Evolutionary conservation across 2,888 invertebrate species (phyloP).

Genomic region (Macrophya annulata): DNA sequence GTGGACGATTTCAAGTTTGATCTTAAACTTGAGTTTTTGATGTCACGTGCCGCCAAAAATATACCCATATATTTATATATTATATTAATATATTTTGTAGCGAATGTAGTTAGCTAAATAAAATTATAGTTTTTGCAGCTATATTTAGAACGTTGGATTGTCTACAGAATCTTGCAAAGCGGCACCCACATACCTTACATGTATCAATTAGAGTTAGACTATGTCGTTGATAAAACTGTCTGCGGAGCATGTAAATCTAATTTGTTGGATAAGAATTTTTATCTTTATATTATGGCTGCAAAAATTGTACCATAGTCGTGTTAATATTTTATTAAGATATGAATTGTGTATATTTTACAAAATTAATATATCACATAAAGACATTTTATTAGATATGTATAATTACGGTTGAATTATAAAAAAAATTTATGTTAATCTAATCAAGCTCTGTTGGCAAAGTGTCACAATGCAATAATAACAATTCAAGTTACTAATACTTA

Average conservation of each 20-base stretch:
- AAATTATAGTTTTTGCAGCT: conserved; percentile 45
- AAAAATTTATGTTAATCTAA: conserved; percentile 14
- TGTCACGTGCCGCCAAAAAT: conserved; percentile 53
- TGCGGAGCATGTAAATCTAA: neutral
- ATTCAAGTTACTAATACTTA: neutral
- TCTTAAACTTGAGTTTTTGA: conserved; percentile 15
- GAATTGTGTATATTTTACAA: conserved; percentile 43
- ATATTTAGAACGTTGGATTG: neutral
- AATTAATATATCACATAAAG: conserved; percentile 46
- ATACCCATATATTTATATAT: conserved; percentile 49
- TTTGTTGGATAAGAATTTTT: conserved; percentile 11
- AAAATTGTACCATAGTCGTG: conserved; percentile 40
- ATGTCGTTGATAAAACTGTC: neutral
- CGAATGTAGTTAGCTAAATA: conserved; percentile 56
- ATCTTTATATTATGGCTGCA: conserved; percentile 31
- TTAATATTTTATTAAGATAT: conserved; percentile 44
- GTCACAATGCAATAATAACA: neutral
- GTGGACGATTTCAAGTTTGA: conserved; percentile 22
- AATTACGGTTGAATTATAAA: conserved; percentile 1
- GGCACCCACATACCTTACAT: neutral
- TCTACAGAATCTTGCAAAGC: neutral
- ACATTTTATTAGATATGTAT: conserved; percentile 37
- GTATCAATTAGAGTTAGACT: neutral
- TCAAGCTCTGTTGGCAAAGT: conserved; percentile 22
- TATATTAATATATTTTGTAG: conserved; percentile 54